Conservation (phyloP, 2,888 invertebrate species). For the Cacoxenus indagator region DNA sequence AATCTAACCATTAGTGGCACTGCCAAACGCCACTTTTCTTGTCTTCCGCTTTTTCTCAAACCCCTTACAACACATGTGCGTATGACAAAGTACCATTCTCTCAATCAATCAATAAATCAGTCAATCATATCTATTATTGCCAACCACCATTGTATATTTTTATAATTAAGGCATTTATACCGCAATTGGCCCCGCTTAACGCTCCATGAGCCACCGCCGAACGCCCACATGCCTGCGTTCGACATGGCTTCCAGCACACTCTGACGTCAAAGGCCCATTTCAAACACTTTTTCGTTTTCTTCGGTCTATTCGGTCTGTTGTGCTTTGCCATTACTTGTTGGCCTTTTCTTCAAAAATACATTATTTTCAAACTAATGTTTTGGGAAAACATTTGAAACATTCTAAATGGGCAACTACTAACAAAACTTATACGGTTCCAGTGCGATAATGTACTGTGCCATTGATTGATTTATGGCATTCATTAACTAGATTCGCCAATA, state of each 20-base stretch:
- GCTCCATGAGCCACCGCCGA: not conserved
- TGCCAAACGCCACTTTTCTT: too few relatives aligned
- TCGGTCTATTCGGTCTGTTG: not conserved
- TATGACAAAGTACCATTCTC: not conserved
- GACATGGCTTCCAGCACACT: not conserved
- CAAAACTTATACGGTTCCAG: slow-evolving; percentile 7
- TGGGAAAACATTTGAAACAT: not conserved
- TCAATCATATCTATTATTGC: slow-evolving; percentile 16
- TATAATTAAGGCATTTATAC: slow-evolving; percentile 19
- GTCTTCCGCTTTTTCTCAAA: too few relatives aligned
- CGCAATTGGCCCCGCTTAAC: not conserved
- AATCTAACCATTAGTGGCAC: too few relatives aligned
- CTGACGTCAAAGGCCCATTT: slow-evolving; percentile 11
- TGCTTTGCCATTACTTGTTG: not conserved
- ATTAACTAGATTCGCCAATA: slow-evolving; percentile 23
- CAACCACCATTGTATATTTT: slow-evolving; percentile 13
- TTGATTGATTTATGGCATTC: slow-evolving; percentile 57
- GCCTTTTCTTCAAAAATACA: slow-evolving; percentile 10
- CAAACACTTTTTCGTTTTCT: not conserved
- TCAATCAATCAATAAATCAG: not conserved
- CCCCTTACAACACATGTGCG: too few relatives aligned
- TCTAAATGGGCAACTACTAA: not conserved
- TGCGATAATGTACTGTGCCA: slow-evolving; percentile 48
- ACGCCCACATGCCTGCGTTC: not conserved
- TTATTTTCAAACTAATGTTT: not conserved